Percentiles rank a stretch among this genome's conserved stretches.
phyloP scores from a whole-genome alignment of 2,888 invertebrate species.

The Taenaris catops region DNA sequence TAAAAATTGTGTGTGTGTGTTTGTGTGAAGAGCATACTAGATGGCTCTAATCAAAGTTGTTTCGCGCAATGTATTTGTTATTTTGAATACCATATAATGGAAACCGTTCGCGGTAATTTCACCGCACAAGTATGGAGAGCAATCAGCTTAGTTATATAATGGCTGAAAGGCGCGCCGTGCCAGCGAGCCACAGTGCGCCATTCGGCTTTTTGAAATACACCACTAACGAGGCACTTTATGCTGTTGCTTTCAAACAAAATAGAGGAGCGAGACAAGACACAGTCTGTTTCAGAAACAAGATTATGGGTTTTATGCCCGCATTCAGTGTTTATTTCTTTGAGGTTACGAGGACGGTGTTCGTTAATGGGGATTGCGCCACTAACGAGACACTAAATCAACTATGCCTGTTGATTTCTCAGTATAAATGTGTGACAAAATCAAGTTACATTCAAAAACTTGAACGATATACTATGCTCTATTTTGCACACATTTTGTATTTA shows the following conservation, averaged over 20 bases:
- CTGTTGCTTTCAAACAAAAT: conserved; percentile 29
- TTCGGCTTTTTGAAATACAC: conserved; percentile 55
- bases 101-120: conserved; percentile 31
- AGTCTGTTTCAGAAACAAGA: conserved; percentile 26
- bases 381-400: conserved; percentile 2
- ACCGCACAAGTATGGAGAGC: conserved; percentile 36
- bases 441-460: too few relatives aligned
- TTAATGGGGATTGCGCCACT: conserved; percentile 5
- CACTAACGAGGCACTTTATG: conserved; percentile 58
- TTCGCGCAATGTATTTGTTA: too few relatives aligned
- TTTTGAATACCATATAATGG: too few relatives aligned
- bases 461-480: too few relatives aligned
- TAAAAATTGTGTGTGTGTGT: too few relatives aligned
- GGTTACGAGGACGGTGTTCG: conserved; percentile 14
- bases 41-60: too few relatives aligned
- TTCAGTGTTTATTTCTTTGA: conserved; percentile 19
- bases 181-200: conserved; percentile 27
- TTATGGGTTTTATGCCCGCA: conserved; percentile 16
- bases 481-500: too few relatives aligned
- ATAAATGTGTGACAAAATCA: too few relatives aligned
- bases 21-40: too few relatives aligned
- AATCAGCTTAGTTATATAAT: conserved; percentile 48
- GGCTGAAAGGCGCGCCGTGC: conserved; percentile 38
- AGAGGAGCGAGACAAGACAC: conserved; percentile 27
- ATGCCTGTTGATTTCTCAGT: not conserved